Evolutionary conservation across 2,797 vertebrate species (phyloP), one percentile per base, ranked within the genome.

Genomic region (Enteromius thamalakanensis): DNA sequence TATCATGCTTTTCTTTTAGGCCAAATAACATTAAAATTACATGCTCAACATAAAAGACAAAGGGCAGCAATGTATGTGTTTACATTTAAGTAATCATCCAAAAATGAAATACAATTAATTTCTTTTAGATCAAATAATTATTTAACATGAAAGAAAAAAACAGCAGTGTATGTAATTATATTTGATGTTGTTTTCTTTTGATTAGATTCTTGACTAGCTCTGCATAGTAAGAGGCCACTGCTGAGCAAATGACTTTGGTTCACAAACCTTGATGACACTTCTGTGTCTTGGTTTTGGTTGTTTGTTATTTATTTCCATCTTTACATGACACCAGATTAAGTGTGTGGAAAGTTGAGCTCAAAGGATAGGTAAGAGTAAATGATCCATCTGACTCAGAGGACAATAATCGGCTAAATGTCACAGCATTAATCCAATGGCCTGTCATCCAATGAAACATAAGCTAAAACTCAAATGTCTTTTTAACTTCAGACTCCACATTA

Each of bases 281-380:
- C 12, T 62, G 23, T 29, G 6, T 64, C 29, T 64, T 62, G 60
- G 58, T 6, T 64, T 15, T 64, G 14, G 26, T 32, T 64, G 60
- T 26, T 29, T 26, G 29, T 3, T 53, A 58, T 79, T 79, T 79
- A 11, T 72, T 53, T 12, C 78, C 21, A 53, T 84, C 79, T 81
- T 80, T 83, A 29, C 47, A 55, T 29, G 81, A 82, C n/a, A 83
- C 74, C 11, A 83, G 67, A 58, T 83, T 80, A 34, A 83, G 80
- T 3, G 1, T 76, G 47, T 79, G 47, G 12, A 40, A 78, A 19
- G 82, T 75, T 49, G 65, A 78, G 32, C 26, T 71, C 1, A 62
- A 19, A 47, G 58, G 47, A 47, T 2, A 17, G 3, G 14, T 32
- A 32, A 17, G 29, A 64, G 58, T 29, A 62, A 29, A 62, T 29